A percentile compares a stretch with the other conserved stretches of the same genome.
Conservation (phyloP, 2,888 invertebrate genomes). For the Cryptocephalus primarius region DNA sequence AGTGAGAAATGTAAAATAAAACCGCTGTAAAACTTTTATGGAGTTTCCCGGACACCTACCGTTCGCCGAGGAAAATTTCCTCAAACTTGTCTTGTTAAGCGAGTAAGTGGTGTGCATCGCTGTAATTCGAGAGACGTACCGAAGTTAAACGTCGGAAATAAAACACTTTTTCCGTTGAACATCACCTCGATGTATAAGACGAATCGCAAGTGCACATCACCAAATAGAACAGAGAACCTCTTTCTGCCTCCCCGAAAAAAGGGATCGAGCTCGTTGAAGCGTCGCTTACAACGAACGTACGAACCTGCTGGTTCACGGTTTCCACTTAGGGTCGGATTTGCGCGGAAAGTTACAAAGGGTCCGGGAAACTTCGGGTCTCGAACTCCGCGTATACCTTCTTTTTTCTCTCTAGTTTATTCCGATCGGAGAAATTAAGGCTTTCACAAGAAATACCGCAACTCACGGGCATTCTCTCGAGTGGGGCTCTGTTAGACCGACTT, state of each 20-base stretch:
- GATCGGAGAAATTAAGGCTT: conserved; percentile 12
- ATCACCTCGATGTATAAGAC: no score
- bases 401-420: conserved; percentile 11
- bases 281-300: conserved; percentile 1
- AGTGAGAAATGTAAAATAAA: no score
- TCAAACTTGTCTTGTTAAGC: no score
- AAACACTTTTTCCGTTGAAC: no score
- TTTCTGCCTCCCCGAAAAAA: background rate
- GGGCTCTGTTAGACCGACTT: background rate
- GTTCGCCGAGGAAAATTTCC: no score
- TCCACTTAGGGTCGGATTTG: conserved; percentile 9
- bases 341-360: conserved; percentile 10
- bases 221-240: no score
- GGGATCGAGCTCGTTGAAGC: conserved; percentile 8
- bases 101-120: no score
- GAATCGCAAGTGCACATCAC: no score
- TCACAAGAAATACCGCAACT: conserved; percentile 13
- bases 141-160: no score
- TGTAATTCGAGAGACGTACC: no score
- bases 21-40: no score
- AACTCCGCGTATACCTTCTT: conserved; percentile 7
- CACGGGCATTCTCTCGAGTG: conserved; percentile 7
- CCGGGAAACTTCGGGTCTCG: conserved; percentile 6
- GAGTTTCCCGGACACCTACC: no score
- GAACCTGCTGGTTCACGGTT: conserved; percentile 7